A percentile compares a stretch with the other conserved stretches of the same genome.
phyloP scores from a whole-genome alignment of 1,140 invertebrate genomes.

The Triops cancriformis region DNA sequence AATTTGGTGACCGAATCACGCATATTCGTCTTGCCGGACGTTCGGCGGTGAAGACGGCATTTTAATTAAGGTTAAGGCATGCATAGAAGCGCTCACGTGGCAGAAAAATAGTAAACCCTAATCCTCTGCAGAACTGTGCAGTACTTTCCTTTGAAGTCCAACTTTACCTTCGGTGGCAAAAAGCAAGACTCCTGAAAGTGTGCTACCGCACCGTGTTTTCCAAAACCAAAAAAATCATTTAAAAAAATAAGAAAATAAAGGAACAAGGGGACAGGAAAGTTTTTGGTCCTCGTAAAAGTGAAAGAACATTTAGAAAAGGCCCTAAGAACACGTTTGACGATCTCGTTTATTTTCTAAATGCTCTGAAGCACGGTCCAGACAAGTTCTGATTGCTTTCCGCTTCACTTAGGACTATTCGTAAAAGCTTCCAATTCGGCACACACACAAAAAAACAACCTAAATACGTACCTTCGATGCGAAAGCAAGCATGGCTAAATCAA shows the following conservation, averaged over 20 bases:
- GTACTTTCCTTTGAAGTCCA: slow-evolving; percentile 1
- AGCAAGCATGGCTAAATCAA: neutral
- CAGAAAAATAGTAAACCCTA: neutral
- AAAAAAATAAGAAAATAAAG: too few relatives aligned
- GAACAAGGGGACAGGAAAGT: neutral
- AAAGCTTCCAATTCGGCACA: neutral
- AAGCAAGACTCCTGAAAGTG: neutral
- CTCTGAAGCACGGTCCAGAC: neutral
- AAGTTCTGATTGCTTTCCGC: slow-evolving; percentile 10
- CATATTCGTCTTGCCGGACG: neutral
- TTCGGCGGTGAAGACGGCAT: neutral
- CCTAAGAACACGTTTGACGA: slow-evolving; percentile 9
- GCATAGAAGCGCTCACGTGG: neutral
- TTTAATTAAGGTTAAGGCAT: neutral
- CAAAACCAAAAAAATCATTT: too few relatives aligned
- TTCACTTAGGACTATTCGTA: neutral
- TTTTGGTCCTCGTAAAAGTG: neutral
- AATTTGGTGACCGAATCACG: neutral
- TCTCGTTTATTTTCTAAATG: slow-evolving; percentile 6
- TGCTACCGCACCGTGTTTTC: too few relatives aligned
- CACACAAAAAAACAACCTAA: neutral
- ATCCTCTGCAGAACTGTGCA: neutral
- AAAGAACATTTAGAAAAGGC: slow-evolving; percentile 3
- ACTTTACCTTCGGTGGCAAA: neutral
- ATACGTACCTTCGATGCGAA: neutral